phyloP scores from a whole-genome alignment of 2,888 invertebrate species.

The Epinotia bilunana region DNA sequence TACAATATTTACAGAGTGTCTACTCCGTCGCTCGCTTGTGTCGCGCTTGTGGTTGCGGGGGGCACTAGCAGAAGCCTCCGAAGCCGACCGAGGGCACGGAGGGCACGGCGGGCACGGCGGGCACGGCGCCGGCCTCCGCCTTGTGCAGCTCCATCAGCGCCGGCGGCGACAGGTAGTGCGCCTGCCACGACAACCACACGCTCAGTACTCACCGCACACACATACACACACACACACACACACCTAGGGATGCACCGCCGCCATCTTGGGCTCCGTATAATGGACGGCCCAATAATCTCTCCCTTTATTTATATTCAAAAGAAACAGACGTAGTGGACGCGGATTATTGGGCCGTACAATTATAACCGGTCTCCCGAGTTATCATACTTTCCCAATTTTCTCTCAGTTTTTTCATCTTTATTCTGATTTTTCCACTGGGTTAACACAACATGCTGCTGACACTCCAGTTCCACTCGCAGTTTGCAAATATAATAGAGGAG shows the following conservation, averaged over 20 bases:
- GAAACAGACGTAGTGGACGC: too few species aligned
- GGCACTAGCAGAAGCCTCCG: slow-evolving; percentile 79
- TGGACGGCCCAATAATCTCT: too few species aligned
- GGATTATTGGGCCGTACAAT: too few species aligned
- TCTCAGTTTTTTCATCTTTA: too few species aligned
- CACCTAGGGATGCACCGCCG: background rate
- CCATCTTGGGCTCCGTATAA: background rate
- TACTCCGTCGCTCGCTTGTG: background rate
- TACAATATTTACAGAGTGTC: slow-evolving; percentile 80
- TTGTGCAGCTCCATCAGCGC: slow-evolving; percentile 79
- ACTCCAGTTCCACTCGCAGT: too few species aligned
- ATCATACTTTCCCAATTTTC: too few species aligned
- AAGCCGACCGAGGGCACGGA: slow-evolving; percentile 81
- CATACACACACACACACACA: background rate
- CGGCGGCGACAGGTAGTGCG: slow-evolving; percentile 77
- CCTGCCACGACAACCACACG: slow-evolving; percentile 53
- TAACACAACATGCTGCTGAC: too few species aligned
- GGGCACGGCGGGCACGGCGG: slow-evolving; percentile 51
- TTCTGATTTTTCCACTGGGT: too few species aligned
- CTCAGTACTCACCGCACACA: background rate
- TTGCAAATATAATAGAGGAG: too few species aligned
- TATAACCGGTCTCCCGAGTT: too few species aligned
- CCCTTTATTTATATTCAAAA: too few species aligned
- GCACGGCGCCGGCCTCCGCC: slow-evolving; percentile 60
- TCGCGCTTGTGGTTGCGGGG: background rate